These are phyloP conservation scores for Tachysurus fulvidraco DNA, from an alignment of 2,113 vertebrate genomes.

Conservation along the genomic window DNA sequence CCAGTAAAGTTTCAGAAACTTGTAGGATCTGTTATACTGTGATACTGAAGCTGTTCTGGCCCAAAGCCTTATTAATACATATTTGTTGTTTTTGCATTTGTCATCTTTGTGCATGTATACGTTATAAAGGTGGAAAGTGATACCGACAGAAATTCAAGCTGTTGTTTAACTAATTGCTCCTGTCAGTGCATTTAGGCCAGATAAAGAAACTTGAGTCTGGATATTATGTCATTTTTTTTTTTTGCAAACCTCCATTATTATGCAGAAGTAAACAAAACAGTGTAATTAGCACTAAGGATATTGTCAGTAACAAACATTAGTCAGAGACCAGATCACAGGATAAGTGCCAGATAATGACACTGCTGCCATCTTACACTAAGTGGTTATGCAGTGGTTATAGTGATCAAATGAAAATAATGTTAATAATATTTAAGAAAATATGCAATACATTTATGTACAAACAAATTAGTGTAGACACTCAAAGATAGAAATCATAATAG, in stretches of 20 bases:
- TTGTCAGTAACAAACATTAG: slow-evolving; percentile 33
- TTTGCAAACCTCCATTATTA: slow-evolving; percentile 9
- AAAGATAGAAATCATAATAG: not conserved
- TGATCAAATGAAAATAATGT: not conserved
- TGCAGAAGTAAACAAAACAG: slow-evolving; percentile 20
- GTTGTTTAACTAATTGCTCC: slow-evolving; percentile 33
- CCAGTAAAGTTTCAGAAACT: not conserved
- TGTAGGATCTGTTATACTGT: not conserved
- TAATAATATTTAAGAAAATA: not conserved
- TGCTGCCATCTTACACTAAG: slow-evolving; percentile 8
- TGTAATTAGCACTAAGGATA: slow-evolving; percentile 28
- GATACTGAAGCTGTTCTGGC: not conserved
- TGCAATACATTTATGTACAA: not conserved
- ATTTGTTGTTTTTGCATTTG: not conserved
- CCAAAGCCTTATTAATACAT: not conserved
- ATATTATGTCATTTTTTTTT: slow-evolving; percentile 20
- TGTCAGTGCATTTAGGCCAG: not conserved
- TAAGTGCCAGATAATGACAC: slow-evolving; percentile 30
- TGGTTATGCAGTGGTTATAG: slow-evolving; percentile 31
- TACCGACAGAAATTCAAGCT: not conserved
- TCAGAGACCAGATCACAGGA: slow-evolving; percentile 22
- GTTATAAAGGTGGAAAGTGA: not conserved
- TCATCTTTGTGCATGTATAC: not conserved
- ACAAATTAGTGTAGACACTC: not conserved
- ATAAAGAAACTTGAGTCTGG: not conserved